Percentiles rank a stretch among this genome's conserved stretches.
Evolutionary conservation across 2,888 invertebrate genomes (phyloP).

Genomic region (Timandra comae): DNA sequence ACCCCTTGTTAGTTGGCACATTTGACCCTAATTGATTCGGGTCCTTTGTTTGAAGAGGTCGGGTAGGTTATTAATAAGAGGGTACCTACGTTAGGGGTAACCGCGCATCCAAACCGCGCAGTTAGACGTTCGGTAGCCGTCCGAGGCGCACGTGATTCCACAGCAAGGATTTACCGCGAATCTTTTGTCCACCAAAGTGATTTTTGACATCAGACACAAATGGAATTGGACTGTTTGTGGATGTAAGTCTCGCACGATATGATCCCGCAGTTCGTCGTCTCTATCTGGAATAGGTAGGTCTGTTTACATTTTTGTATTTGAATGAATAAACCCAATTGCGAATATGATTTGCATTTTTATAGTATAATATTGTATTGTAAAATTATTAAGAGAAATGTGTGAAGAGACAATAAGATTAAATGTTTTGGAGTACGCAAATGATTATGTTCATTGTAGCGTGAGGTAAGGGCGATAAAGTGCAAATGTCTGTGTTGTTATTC

Average conservation of each 20-base stretch:
- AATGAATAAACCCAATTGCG: slow-evolving; percentile 9
- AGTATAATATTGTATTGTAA: slow-evolving; percentile 11
- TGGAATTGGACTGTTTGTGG: slow-evolving; percentile 37
- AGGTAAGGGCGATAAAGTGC: slow-evolving; percentile 31
- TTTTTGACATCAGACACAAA: slow-evolving; percentile 41
- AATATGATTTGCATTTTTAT: slow-evolving; percentile 19
- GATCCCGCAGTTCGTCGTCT: slow-evolving; percentile 11
- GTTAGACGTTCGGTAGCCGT: slow-evolving; percentile 48
- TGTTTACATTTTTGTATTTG: too few species aligned
- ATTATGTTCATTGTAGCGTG: slow-evolving; percentile 20
- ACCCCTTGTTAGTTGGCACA: slow-evolving; percentile 28
- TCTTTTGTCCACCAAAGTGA: slow-evolving; percentile 55
- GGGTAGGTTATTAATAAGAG: slow-evolving; percentile 59
- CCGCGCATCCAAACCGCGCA: slow-evolving; percentile 68
- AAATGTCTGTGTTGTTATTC: slow-evolving; percentile 47
- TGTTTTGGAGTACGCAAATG: slow-evolving; percentile 10
- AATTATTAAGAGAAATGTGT: slow-evolving; percentile 7
- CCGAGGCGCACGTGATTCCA: slow-evolving; percentile 56
- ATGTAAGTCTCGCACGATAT: slow-evolving; percentile 19
- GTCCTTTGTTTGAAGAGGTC: slow-evolving; percentile 65
- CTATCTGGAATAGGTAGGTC: slow-evolving; percentile 19
- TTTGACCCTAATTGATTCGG: slow-evolving; percentile 60
- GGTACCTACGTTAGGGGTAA: slow-evolving; percentile 45
- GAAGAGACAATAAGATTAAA: slow-evolving; percentile 6
- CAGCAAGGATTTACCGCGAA: slow-evolving; percentile 45